Conservation (phyloP, 2,888 invertebrate species). For the Empis livida region DNA sequence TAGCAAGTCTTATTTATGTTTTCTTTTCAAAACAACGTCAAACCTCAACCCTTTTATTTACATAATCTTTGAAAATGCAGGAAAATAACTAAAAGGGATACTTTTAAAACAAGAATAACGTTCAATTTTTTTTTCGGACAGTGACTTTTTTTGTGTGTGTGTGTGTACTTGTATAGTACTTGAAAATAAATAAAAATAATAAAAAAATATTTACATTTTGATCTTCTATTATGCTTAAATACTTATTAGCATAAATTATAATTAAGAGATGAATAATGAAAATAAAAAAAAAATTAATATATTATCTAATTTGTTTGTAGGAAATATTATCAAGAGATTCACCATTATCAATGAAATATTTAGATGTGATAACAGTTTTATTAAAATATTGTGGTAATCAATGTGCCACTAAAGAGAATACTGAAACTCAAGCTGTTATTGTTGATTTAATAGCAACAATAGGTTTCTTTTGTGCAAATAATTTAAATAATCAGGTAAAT, state of each 20-base stretch:
- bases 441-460: conserved; percentile 35
- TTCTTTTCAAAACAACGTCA: too few species aligned
- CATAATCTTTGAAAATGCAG: too few species aligned
- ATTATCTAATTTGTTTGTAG: conserved; percentile 17
- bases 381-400: conserved; percentile 28
- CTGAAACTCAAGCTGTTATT: conserved; percentile 32
- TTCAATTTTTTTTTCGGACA: too few species aligned
- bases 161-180: too few species aligned
- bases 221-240: too few species aligned
- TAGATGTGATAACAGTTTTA: conserved; percentile 32
- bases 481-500: conserved; percentile 31
- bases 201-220: too few species aligned
- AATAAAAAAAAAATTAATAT: neutral
- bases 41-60: too few species aligned
- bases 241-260: neutral
- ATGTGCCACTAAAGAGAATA: conserved; percentile 22
- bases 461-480: conserved; percentile 34
- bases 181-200: too few species aligned
- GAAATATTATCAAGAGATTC: conserved; percentile 31
- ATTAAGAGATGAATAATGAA: neutral
- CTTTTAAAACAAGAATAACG: too few species aligned
- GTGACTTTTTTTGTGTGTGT: too few species aligned
- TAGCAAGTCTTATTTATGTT: too few species aligned
- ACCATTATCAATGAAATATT: conserved; percentile 26
- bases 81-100: too few species aligned